These are phyloP conservation scores for Dioctria rufipes DNA, from an alignment of 2,888 invertebrate species.

Conservation along the genomic window DNA sequence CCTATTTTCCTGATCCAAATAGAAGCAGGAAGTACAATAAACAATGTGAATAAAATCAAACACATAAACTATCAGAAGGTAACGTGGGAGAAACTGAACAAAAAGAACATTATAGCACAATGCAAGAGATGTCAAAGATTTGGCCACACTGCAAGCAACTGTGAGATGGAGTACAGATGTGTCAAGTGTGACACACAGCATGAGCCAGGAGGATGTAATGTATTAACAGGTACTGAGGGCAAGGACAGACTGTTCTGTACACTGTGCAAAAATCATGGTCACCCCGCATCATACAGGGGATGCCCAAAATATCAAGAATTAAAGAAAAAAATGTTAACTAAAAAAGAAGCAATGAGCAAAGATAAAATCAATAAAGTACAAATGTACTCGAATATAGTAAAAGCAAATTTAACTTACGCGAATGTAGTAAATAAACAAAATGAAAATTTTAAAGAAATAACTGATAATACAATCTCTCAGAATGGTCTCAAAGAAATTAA, in stretches of 20 bases:
- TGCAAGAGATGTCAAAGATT: constrained; percentile 36
- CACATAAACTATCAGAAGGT: not conserved
- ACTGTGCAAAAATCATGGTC: constrained; percentile 10
- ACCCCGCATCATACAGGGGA: constrained; percentile 13
- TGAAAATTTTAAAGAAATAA: too few species aligned
- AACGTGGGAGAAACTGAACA: not conserved
- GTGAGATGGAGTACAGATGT: constrained; percentile 1
- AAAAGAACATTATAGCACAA: not conserved
- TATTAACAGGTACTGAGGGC: not conserved
- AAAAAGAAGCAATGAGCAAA: too few species aligned
- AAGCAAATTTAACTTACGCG: too few species aligned
- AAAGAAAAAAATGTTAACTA: too few species aligned
- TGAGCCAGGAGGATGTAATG: not conserved
- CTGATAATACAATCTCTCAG: too few species aligned
- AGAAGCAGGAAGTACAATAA: not conserved
- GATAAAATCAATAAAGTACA: too few species aligned
- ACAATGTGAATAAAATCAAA: not conserved
- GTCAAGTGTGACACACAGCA: constrained; percentile 8
- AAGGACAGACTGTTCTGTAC: not conserved
- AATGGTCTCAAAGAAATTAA: too few species aligned
- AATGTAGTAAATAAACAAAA: too few species aligned
- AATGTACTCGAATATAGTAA: too few species aligned
- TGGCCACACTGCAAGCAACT: constrained; percentile 20
- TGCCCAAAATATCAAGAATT: constrained; percentile 3
- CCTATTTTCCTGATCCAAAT: too few species aligned